These are phyloP conservation scores for Platycheirus albimanus DNA, from an alignment of 2,888 invertebrate species.

Conservation along the genomic window DNA sequence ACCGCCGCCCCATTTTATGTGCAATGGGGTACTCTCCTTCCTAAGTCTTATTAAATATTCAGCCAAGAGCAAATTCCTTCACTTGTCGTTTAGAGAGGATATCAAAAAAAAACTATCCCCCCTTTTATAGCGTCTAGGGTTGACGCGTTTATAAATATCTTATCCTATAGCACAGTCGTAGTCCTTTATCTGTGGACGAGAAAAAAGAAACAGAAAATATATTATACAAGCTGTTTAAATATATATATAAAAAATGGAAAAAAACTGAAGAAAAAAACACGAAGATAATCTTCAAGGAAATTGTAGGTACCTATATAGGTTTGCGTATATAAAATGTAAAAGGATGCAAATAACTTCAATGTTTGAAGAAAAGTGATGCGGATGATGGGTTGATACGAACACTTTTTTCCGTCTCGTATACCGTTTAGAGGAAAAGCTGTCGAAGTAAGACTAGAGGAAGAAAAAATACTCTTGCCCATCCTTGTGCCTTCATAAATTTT, in stretches of 20 bases:
- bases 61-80: slow-evolving; percentile 57
- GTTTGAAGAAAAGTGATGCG: slow-evolving; percentile 14
- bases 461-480: too few relatives aligned
- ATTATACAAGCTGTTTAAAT: slow-evolving; percentile 28
- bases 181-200: slow-evolving; percentile 57
- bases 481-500: background rate
- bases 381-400: slow-evolving; percentile 17
- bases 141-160: slow-evolving; percentile 59
- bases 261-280: too few relatives aligned
- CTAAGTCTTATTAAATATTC: slow-evolving; percentile 53
- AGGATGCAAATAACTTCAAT: slow-evolving; percentile 25
- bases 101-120: slow-evolving; percentile 50
- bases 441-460: background rate
- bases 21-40: slow-evolving; percentile 57
- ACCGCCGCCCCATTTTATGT: slow-evolving; percentile 81
- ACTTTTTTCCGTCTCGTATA: background rate
- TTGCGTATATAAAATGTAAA: slow-evolving; percentile 18
- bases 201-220: slow-evolving; percentile 20
- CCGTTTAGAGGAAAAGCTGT: background rate
- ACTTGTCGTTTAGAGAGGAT: slow-evolving; percentile 33
- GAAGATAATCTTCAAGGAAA: slow-evolving; percentile 52
- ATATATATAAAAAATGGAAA: slow-evolving; percentile 9
- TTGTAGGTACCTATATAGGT: too few relatives aligned
- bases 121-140: slow-evolving; percentile 48
- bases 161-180: slow-evolving; percentile 59